A percentile compares a stretch with the other conserved stretches of the same genome.
These are phyloP conservation scores for Porites australiensis DNA, from an alignment of 64 coral and sea anemone species.

Conservation along the genomic window DNA sequence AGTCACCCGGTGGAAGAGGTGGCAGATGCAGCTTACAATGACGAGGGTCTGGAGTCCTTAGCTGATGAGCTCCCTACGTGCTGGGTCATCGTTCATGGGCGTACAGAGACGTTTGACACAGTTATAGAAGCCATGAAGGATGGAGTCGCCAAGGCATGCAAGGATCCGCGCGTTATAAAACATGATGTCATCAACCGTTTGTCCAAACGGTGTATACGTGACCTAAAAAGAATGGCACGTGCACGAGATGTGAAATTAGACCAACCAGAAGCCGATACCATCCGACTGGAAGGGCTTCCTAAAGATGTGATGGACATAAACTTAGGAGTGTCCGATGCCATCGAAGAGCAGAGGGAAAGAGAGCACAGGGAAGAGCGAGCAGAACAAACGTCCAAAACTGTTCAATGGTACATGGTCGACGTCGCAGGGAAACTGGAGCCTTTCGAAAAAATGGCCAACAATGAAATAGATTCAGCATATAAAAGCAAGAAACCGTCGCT, in stretches of 20 bases:
- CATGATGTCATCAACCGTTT: constrained; percentile 8
- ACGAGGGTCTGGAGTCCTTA: not conserved
- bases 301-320: constrained; percentile 33
- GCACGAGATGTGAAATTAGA: constrained; percentile 28
- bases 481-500: constrained; percentile 10
- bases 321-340: not conserved
- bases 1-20: not conserved
- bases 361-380: constrained; percentile 13
- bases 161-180: not conserved
- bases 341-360: not conserved
- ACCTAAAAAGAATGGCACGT: not conserved
- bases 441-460: constrained; percentile 31
- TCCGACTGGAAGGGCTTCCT: constrained; percentile 13
- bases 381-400: constrained; percentile 12
- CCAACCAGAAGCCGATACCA: constrained; percentile 5
- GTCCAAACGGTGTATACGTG: not conserved
- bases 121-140: not conserved
- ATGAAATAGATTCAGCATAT: constrained; percentile 29
- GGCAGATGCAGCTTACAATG: not conserved
- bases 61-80: not conserved
- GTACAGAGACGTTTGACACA: not conserved
- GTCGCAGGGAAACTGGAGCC: not conserved
- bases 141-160: not conserved
- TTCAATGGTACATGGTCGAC: constrained; percentile 18
- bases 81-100: not conserved